These are phyloP conservation scores for Hoplodrina blanda DNA, from an alignment of 2,888 invertebrate genomes.

Conservation along the genomic window DNA sequence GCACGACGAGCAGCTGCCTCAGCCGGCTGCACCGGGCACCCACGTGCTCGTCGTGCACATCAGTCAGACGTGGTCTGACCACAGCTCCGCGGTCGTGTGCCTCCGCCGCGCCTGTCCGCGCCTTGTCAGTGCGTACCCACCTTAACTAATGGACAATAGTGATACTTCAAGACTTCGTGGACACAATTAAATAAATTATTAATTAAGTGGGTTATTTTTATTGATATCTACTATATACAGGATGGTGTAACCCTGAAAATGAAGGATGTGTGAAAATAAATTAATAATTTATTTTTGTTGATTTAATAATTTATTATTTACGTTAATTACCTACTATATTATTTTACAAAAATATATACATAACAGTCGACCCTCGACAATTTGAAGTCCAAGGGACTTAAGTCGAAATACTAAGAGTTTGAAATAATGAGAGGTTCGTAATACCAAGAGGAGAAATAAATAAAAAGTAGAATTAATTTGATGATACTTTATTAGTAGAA, in stretches of 20 bases:
- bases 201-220: conserved; percentile 14
- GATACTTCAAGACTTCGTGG: conserved; percentile 29
- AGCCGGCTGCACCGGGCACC: conserved; percentile 79
- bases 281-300: too few relatives aligned
- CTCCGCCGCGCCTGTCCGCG: conserved; percentile 71
- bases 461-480: too few relatives aligned
- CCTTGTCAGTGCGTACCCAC: conserved; percentile 78
- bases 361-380: too few relatives aligned
- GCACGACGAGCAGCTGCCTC: conserved; percentile 77
- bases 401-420: too few relatives aligned
- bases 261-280: too few relatives aligned
- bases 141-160: conserved; percentile 68
- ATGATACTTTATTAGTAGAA: too few relatives aligned
- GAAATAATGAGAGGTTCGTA: too few relatives aligned
- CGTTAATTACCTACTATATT: too few relatives aligned
- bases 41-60: conserved; percentile 78
- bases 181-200: conserved; percentile 34
- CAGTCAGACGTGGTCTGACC: conserved; percentile 69
- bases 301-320: too few relatives aligned
- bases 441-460: too few relatives aligned
- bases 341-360: too few relatives aligned
- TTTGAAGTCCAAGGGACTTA: too few relatives aligned
- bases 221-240: neutral
- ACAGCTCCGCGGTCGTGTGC: conserved; percentile 43
- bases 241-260: neutral